Evolutionary conservation across 2,888 invertebrate species (phyloP).

Genomic region (Hemaris fuciformis): DNA sequence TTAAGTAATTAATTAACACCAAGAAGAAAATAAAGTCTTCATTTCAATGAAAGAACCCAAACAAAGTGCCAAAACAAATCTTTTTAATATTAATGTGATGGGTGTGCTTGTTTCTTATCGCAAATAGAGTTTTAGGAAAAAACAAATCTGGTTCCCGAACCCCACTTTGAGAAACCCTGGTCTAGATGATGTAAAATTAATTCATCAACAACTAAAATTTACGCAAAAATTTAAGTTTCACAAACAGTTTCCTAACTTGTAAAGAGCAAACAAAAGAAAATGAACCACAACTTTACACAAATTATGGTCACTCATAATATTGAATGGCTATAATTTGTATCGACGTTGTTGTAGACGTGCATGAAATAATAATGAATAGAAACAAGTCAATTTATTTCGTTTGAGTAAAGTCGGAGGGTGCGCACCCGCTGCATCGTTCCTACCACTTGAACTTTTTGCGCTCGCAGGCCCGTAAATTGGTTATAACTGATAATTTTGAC

Average conservation of each 20-base stretch:
- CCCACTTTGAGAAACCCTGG: too few relatives aligned
- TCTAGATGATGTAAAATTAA: too few relatives aligned
- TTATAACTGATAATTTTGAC: slow-evolving; percentile 75
- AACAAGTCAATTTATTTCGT: slow-evolving; percentile 73
- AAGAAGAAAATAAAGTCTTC: too few relatives aligned
- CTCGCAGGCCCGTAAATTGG: slow-evolving; percentile 67
- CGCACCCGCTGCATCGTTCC: slow-evolving; percentile 45
- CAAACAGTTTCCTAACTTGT: background rate
- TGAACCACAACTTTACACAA: too few relatives aligned
- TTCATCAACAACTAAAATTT: background rate
- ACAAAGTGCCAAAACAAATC: too few relatives aligned
- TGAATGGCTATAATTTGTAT: slow-evolving; percentile 15
- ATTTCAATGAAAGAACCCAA: too few relatives aligned
- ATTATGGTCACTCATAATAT: background rate
- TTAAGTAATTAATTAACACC: too few relatives aligned
- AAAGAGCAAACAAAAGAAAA: background rate
- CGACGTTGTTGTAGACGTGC: slow-evolving; percentile 28
- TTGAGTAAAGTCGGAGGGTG: slow-evolving; percentile 42
- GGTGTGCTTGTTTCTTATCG: too few relatives aligned
- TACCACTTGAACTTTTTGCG: slow-evolving; percentile 71
- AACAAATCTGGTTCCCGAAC: too few relatives aligned
- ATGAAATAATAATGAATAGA: slow-evolving; percentile 60
- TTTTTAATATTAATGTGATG: too few relatives aligned
- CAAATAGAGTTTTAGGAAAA: too few relatives aligned
- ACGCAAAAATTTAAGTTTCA: background rate